Percentiles rank a stretch among this genome's conserved stretches.
Conservation (phyloP, 2,113 vertebrate genomes). For the Vombatus ursinus region DNA sequence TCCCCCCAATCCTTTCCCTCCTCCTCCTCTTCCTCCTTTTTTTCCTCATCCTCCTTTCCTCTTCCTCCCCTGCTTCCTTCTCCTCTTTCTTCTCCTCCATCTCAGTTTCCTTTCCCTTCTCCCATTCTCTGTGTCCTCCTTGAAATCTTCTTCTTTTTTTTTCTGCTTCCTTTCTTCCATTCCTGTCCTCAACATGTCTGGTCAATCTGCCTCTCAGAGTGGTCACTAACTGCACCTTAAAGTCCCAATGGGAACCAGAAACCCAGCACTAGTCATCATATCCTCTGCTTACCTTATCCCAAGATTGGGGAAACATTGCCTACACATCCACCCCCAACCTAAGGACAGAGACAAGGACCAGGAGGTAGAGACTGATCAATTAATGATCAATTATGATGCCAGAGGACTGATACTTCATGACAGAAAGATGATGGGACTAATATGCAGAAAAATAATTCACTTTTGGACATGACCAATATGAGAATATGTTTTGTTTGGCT, state of each 20-base stretch:
- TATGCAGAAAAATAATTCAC: background rate
- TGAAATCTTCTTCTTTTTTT: background rate
- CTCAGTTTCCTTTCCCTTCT: background rate
- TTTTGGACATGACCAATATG: background rate
- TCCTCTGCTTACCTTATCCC: background rate
- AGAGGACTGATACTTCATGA: constrained; percentile 64
- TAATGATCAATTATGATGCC: constrained; percentile 60
- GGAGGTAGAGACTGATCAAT: constrained; percentile 62
- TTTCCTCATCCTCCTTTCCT: background rate
- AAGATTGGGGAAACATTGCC: background rate
- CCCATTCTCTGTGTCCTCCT: background rate
- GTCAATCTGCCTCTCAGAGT: background rate
- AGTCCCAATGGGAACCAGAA: background rate
- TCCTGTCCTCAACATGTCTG: background rate
- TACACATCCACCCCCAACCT: background rate
- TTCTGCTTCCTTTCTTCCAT: background rate
- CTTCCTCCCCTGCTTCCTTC: background rate
- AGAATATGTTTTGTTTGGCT: background rate
- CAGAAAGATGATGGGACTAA: background rate
- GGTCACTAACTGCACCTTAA: background rate
- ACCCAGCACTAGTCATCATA: background rate
- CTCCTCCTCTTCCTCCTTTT: constrained; percentile 53
- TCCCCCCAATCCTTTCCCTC: background rate
- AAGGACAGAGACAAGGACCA: constrained; percentile 51
- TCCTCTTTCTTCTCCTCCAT: background rate